Evolutionary conservation across 2,797 vertebrate genomes (phyloP).

Genomic region (Anniella stebbinsi): DNA sequence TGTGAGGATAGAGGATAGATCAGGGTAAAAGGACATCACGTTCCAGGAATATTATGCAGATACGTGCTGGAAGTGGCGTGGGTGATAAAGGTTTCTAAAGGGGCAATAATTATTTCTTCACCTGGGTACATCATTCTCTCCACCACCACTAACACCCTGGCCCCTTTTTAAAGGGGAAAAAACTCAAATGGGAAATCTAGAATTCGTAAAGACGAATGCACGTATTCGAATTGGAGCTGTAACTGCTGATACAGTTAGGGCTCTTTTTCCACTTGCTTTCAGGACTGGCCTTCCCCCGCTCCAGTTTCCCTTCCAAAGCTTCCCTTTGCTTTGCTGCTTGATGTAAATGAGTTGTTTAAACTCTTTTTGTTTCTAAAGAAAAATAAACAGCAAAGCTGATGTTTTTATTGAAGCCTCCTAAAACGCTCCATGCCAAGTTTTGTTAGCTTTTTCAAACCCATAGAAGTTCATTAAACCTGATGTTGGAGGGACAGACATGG

Average conservation of each 20-base stretch:
- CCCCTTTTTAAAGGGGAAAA: constrained; percentile 40
- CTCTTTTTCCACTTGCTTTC: not conserved
- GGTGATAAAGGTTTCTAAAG: not conserved
- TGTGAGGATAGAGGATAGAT: not conserved
- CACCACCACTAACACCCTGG: not conserved
- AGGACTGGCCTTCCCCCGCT: constrained; percentile 47
- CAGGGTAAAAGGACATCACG: not conserved
- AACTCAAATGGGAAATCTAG: constrained; percentile 42
- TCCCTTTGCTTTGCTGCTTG: constrained; percentile 48
- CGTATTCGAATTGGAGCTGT: constrained; percentile 56
- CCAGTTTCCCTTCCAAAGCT: constrained; percentile 54
- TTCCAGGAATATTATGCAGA: not conserved
- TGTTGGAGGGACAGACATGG: not conserved
- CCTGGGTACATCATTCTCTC: not conserved
- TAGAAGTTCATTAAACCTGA: constrained; percentile 29
- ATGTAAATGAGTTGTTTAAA: constrained; percentile 27
- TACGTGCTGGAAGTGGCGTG: not conserved
- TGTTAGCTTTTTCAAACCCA: not conserved
- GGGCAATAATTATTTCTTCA: not conserved
- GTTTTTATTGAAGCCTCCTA: constrained; percentile 51
- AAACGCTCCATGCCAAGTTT: not conserved
- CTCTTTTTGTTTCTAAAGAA: constrained; percentile 40
- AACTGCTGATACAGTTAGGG: constrained; percentile 60
- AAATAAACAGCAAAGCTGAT: constrained; percentile 45
- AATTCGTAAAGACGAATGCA: constrained; percentile 51